Percentiles rank a stretch among this genome's conserved stretches.
phyloP scores from a whole-genome alignment of 2,113 vertebrate genomes.

The Chloroceryle aenea region DNA sequence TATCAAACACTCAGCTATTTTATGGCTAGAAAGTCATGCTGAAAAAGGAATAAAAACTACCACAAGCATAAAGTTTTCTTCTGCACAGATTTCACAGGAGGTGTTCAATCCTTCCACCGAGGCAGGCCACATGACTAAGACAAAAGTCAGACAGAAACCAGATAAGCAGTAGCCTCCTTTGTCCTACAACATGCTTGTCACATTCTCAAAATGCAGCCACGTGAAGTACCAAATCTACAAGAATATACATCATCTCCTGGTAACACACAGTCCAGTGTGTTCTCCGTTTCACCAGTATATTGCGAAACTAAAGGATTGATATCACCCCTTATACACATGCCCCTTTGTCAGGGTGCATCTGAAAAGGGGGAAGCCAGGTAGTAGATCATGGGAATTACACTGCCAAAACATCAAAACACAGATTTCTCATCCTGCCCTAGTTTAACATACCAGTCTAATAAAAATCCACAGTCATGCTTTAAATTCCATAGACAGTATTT shows the following conservation, averaged over 20 bases:
- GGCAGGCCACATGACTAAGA: background rate
- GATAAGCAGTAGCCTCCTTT: background rate
- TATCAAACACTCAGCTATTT: background rate
- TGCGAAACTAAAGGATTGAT: background rate
- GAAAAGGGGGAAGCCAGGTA: background rate
- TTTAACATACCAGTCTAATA: background rate
- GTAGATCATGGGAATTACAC: background rate
- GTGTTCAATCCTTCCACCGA: background rate
- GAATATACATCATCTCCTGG: rapidly evolving
- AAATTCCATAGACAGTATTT: background rate
- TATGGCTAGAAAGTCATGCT: background rate
- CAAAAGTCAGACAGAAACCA: background rate
- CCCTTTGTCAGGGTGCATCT: background rate
- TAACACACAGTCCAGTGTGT: background rate
- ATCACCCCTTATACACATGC: too few relatives aligned
- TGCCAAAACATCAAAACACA: background rate
- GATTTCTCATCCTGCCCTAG: background rate
- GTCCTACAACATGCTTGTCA: rapidly evolving
- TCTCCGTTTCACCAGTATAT: background rate
- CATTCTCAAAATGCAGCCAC: rapidly evolving
- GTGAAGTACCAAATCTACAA: background rate
- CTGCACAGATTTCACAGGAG: background rate
- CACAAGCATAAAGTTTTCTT: background rate
- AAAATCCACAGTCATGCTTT: background rate
- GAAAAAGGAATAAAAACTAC: background rate